Percentiles rank a stretch among this genome's conserved stretches.
Conservation (phyloP, 92 coral and sea anemone species). For the Zoanthus solanderi region DNA sequence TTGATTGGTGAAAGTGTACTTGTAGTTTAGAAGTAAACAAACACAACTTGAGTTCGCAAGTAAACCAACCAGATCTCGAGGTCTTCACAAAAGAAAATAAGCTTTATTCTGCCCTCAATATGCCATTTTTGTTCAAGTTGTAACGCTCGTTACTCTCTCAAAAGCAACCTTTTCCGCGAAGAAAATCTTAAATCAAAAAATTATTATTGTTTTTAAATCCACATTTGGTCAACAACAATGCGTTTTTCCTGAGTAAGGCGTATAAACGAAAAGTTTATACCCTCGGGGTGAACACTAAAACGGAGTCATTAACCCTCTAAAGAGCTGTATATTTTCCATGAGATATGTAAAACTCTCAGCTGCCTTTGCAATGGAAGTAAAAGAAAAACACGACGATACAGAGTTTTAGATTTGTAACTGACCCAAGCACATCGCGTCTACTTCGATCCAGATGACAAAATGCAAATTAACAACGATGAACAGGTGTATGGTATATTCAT, state of each 20-base stretch:
- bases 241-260: neutral
- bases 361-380: slow-evolving; percentile 9
- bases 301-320: neutral
- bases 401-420: slow-evolving; percentile 22
- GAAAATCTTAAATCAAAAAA: neutral
- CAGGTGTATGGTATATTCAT: slow-evolving; percentile 29
- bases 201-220: slow-evolving; percentile 15
- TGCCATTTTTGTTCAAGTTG: neutral
- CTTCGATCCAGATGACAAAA: slow-evolving; percentile 30
- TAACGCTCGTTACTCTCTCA: neutral
- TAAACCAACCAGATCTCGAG: neutral
- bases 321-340: neutral
- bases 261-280: neutral
- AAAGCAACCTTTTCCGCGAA: neutral
- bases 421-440: neutral
- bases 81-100: neutral
- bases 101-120: slow-evolving; percentile 7
- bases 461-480: slow-evolving; percentile 40
- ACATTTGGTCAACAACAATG: neutral
- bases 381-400: neutral
- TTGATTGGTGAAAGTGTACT: slow-evolving; percentile 30
- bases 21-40: slow-evolving; percentile 28
- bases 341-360: slow-evolving; percentile 31
- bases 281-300: slow-evolving; percentile 14
- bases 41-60: slow-evolving; percentile 13